Evolutionary conservation across 2,797 vertebrate species (phyloP), one percentile per base, ranked within the genome.

Genomic region (Myripristis jacobus): DNA sequence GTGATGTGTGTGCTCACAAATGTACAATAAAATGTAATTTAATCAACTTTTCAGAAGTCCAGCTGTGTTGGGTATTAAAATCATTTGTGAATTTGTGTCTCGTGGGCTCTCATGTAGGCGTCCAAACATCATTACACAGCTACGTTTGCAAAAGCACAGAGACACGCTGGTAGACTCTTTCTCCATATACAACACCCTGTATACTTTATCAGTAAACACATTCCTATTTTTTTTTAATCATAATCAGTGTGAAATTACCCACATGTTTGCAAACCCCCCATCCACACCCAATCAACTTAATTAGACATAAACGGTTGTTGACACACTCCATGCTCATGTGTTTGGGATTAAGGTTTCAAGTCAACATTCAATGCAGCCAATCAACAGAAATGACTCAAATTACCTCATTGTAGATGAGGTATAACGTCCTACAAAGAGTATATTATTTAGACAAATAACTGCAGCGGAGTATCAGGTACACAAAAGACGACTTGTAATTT

Each of bases 1-100:
- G 51, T 53, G 46, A 71, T 47, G 54, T 50, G 56, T 38, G 24
- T 41, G 53, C 73, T 83, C 68, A 50, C 22, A 56, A 41, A 64
- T 19, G 44, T 51, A 68, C 22, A 44, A 51, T 50, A 77, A 21
- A 24, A 55, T 21, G 56, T 31, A 50, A 70, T 13, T 21, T 3
- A 65, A 69, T 52, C 12, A 57, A 50, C 48, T 64, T 7, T 48
- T n/a, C 36, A 56, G 57, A 56, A 48, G 58, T 25, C 52, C 16
- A 34, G 57, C 43, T 41, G 38, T 41, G 13, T 5, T 41, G 38
- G 38, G 13, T 41, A 41, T 41, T 41, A 4, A 41, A 41, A 12
- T 41, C 13, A 41, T 41, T 41, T 41, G 12, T 41, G 38, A 41
- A 15, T 41, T 41, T 15, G 36, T 3, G 36, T 11, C 38, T 41